Evolutionary conservation across 2,797 vertebrate species (phyloP).

Genomic region (Siniperca undulata): DNA sequence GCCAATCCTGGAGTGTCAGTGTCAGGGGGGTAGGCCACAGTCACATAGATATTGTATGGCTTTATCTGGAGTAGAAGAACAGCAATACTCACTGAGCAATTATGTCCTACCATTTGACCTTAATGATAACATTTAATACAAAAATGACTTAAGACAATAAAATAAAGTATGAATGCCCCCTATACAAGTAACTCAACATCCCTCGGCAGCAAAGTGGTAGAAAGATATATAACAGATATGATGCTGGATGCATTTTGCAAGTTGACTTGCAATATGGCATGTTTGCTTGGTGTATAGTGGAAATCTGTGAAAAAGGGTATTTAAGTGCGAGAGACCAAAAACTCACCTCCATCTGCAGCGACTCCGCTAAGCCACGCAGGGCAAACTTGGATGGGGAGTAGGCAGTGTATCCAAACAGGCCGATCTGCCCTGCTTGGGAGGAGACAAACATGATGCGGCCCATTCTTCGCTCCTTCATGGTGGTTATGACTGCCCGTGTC

Average conservation of each 20-base stretch:
- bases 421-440: slow-evolving; percentile 96
- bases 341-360: slow-evolving; percentile 97
- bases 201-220: background rate
- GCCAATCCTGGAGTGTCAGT: slow-evolving; percentile 96
- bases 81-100: background rate
- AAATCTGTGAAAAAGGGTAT: slow-evolving; percentile 4
- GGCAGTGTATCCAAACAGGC: slow-evolving; percentile 94
- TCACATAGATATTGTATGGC: slow-evolving; percentile 97
- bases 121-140: background rate
- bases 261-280: background rate
- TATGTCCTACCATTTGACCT: background rate
- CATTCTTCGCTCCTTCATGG: slow-evolving; percentile 98
- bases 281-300: background rate
- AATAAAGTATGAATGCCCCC: background rate
- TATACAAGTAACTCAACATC: slow-evolving; percentile 1
- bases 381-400: slow-evolving; percentile 98
- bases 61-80: slow-evolving; percentile 88
- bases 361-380: slow-evolving; percentile 94
- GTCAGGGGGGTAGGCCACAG: slow-evolving; percentile 96
- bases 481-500: slow-evolving; percentile 92
- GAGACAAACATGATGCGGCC: slow-evolving; percentile 97
- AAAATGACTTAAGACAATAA: background rate
- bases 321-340: background rate
- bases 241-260: background rate
- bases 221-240: background rate